Evolutionary conservation across 1,140 invertebrate species (phyloP), one percentile per base, ranked within the genome.

Genomic region (Scaptomyza hsui): DNA sequence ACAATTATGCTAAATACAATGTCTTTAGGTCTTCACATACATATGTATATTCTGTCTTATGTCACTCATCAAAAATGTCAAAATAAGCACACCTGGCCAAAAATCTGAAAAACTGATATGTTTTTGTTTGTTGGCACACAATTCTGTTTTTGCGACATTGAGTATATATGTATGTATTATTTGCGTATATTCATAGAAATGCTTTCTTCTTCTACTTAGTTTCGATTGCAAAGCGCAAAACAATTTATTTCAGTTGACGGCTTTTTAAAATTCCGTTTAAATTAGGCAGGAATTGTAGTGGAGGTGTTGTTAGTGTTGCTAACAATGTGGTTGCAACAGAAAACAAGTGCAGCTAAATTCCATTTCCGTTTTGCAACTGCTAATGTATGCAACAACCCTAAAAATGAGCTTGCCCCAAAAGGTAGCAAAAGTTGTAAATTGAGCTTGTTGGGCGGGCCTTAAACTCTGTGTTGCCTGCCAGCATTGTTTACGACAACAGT

Each of bases 1-100:
- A n/a, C n/a, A n/a, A n/a, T 41, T 13, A 35, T 21, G 29, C 15
- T 12, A 56, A 19, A 42, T 51, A 5, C 26, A 9, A 9, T 29
- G 26, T 9, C 26, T 29, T 29, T 1, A 9, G 26, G 26, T 29
- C 26, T 9, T 29, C 7, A 29, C 5, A 29, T 10, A 24, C 24
- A 1, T 2, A 53, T 61, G 42, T 49, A 29, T 53, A 13, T 67
- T 60, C 39, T 79, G 13, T 0, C 24, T 85, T 73, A 77, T 81
- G 77, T 85, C 80, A 85, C 41, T 39, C 69, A 88, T 81, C 64
- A 86, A 77, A 39, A 63, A 75, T 75, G 61, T 44, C 56, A 49
- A 63, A n/a, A n/a, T 29, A 29, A 37, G 64, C 80, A 85, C 80
- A 85, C 80, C 80, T 86, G 80, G 32, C 42, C 42, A 44, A 49